phyloP scores from a whole-genome alignment of 2,797 vertebrate genomes.

The Spinus olivaceus region DNA sequence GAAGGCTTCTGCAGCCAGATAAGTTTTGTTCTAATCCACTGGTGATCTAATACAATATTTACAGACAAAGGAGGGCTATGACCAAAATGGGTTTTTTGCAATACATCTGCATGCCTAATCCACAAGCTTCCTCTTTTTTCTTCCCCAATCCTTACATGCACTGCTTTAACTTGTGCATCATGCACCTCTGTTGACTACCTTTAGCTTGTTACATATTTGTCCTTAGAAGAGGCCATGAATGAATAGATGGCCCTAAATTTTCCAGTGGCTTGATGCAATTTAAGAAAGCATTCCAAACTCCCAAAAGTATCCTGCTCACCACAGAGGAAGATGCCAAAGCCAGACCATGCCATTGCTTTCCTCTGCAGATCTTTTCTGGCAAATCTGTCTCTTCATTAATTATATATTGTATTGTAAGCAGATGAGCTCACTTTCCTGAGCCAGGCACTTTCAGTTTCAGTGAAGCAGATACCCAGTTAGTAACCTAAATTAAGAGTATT shows the following conservation, averaged over 20 bases:
- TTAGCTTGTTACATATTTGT: background rate
- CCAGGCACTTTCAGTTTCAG: background rate
- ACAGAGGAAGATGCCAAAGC: background rate
- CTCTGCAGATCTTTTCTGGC: background rate
- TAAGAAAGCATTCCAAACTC: background rate
- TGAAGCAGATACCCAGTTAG: background rate
- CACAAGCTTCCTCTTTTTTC: background rate
- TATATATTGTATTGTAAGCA: background rate
- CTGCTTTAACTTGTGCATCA: background rate
- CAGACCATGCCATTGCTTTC: background rate
- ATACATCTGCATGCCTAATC: background rate
- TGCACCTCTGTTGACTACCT: background rate
- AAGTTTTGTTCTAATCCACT: background rate
- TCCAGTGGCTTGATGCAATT: background rate
- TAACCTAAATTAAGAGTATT: background rate
- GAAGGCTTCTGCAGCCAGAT: background rate
- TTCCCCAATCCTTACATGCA: background rate
- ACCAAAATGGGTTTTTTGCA: background rate
- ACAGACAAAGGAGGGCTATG: background rate
- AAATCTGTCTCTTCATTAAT: background rate
- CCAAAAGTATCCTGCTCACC: background rate
- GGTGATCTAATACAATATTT: background rate
- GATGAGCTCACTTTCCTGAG: background rate
- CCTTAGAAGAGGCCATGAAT: background rate
- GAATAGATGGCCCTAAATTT: background rate